phyloP scores from a whole-genome alignment of 2,797 vertebrate species.

The Chaetophractus vellerosus region DNA sequence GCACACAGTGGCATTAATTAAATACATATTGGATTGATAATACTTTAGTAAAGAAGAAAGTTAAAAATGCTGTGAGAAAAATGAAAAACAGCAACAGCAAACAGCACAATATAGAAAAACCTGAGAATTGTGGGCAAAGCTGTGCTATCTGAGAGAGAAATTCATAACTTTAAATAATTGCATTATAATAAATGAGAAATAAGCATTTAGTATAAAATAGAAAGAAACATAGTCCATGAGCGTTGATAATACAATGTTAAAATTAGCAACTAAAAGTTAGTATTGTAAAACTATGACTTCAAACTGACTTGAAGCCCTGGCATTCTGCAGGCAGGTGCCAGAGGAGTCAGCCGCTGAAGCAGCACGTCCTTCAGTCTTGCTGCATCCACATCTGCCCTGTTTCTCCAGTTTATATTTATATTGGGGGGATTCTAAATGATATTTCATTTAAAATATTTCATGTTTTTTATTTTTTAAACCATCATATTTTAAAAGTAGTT shows the following conservation, averaged over 20 bases:
- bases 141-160: not conserved
- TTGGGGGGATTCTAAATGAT: not conserved
- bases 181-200: not conserved
- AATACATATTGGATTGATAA: not conserved
- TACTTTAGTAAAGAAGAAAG: not conserved
- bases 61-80: not conserved
- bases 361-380: not conserved
- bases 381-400: not conserved
- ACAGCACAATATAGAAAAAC: not conserved
- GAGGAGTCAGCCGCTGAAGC: not conserved
- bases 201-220: not conserved
- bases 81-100: not conserved
- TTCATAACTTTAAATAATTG: not conserved
- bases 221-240: not conserved
- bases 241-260: not conserved
- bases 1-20: not conserved
- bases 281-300: not conserved
- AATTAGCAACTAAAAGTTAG: not conserved
- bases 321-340: fast-evolving
- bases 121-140: not conserved
- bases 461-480: not conserved
- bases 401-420: not conserved
- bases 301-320: not conserved
- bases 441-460: not conserved
- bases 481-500: not conserved